Percentiles rank a stretch among this genome's conserved stretches.
phyloP scores from a whole-genome alignment of 1,140 invertebrate genomes.

The Pantala flavescens region DNA sequence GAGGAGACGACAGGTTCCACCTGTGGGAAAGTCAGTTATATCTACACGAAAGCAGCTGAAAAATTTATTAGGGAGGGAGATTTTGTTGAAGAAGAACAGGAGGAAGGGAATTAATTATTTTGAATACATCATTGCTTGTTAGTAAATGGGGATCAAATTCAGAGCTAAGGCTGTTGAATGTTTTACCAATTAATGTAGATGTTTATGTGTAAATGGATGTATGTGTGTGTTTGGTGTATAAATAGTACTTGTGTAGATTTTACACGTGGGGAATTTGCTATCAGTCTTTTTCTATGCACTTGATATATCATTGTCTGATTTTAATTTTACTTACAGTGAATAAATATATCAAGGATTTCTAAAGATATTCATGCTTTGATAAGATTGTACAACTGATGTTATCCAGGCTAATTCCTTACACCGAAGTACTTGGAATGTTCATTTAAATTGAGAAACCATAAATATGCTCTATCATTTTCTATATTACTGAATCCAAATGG shows the following conservation, averaged over 20 bases:
- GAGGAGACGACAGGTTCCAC: conserved; percentile 33
- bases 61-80: conserved; percentile 32
- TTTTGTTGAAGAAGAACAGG: background rate
- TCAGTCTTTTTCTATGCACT: background rate
- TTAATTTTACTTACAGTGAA: too few relatives aligned
- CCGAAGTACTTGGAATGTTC: too few relatives aligned
- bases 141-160: background rate
- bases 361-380: too few relatives aligned
- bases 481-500: too few relatives aligned
- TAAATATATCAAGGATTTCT: too few relatives aligned
- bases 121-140: background rate
- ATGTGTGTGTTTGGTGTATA: background rate
- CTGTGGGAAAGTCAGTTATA: conserved; percentile 39
- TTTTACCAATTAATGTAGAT: background rate
- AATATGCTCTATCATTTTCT: too few relatives aligned
- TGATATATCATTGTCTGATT: too few relatives aligned
- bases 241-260: background rate
- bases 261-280: background rate
- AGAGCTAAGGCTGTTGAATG: background rate
- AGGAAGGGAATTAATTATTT: background rate
- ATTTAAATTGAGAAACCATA: too few relatives aligned
- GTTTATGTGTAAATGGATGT: background rate
- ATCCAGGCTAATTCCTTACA: too few relatives aligned
- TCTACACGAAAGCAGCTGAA: conserved; percentile 38
- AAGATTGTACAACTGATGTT: too few relatives aligned